Evolutionary conservation across 1,140 invertebrate species (phyloP), one percentile per base, ranked within the genome.

Genomic region (Leptonema lineaticorne): DNA sequence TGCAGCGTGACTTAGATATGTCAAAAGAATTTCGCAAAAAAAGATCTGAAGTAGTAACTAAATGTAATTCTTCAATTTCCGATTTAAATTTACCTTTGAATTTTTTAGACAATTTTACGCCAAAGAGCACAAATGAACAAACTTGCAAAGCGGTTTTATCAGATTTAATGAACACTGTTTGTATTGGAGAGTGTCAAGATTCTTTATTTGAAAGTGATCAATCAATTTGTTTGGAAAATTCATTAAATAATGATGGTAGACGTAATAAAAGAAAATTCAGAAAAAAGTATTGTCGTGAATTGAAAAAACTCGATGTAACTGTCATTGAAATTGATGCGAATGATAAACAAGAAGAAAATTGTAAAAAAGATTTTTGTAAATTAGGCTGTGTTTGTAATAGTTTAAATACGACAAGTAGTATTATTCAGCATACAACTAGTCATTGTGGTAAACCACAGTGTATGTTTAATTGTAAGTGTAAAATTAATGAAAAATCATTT

Each of bases 361-460:
- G 81, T 70, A 65, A 57, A 3, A 77, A 80, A 58, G 70, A 74
- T 26, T 78, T 73, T 68, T 84, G 82, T 71, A 71, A 69, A 63
- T 69, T 83, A 7, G 83, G 82, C 1, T 84, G 83, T 69, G 74
- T 84, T 5, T 84, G 83, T 71, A 74, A 75, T n/a, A 82, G 78
- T 68, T 72, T 83, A 11, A 37, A 71, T 45, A 68, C 69, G 37
- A 66, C n/a, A n/a, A n/a, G n/a, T n/a, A 71, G 30, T 67, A 71
- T 26, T 58, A 75, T n/a, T 64, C 75, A n/a, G n/a, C n/a, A n/a
- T n/a, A n/a, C n/a, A 4, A 71, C 75, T 14, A 46, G 76, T 48
- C 82, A 83, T 72, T 84, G 83, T 69, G 76, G 77, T 26, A 73
- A 75, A 68, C 46, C 73, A 1, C 69, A 78, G 18, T 84, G 83